Evolutionary conservation across 2,797 vertebrate species (phyloP).

Genomic region (Sciurus vulgaris): DNA sequence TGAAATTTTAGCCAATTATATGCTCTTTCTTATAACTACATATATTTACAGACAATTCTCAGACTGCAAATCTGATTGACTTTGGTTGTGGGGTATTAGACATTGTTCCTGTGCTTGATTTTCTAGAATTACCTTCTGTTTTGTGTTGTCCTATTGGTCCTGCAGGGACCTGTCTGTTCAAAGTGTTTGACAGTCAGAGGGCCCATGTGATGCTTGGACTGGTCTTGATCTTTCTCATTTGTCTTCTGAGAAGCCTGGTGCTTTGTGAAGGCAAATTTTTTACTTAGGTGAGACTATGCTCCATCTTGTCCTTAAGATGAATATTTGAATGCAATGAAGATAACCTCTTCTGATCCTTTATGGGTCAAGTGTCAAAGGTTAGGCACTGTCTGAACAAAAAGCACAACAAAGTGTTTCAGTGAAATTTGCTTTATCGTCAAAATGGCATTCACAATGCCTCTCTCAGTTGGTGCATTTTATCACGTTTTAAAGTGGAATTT

Average conservation of each 20-base stretch:
- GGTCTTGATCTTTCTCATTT: background rate
- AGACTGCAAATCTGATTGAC: background rate
- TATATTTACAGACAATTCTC: background rate
- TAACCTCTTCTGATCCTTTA: background rate
- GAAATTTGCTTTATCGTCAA: background rate
- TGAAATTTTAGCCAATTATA: background rate
- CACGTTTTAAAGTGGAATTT: background rate
- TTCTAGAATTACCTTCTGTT: background rate
- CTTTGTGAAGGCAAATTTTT: background rate
- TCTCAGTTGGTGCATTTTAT: background rate
- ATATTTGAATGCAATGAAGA: background rate
- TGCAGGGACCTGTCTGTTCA: background rate
- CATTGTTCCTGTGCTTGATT: background rate
- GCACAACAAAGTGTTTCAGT: background rate
- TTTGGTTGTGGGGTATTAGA: background rate
- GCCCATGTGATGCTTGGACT: background rate
- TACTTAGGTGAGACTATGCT: background rate
- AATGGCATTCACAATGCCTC: background rate
- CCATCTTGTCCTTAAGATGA: background rate
- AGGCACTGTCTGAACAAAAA: background rate
- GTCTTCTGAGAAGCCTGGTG: background rate
- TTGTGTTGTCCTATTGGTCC: background rate
- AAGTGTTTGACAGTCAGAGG: background rate
- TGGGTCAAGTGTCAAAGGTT: background rate
- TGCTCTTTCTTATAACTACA: background rate